Base-by-base conservation (phyloP, 2,797 vertebrate species). In the Agapornis canus region DNA sequence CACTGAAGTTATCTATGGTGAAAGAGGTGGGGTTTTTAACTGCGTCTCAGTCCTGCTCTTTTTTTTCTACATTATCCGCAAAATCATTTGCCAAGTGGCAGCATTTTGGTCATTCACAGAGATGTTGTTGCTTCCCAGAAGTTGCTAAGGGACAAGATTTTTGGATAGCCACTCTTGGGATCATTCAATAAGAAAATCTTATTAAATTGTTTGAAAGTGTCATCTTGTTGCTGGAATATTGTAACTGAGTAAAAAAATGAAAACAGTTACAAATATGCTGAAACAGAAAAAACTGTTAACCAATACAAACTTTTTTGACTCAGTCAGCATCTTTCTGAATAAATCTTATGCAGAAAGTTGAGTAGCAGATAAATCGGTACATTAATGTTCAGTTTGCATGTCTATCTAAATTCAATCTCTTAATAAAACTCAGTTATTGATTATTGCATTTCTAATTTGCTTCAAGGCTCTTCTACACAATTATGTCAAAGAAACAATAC, bases 401-500 rank as follows among this genome's bases (percentile, higher is more conserved):
- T 84, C 68, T 86, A 66, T 89, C 82, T 93, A 88, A 89, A 89
- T 84, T 81, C 70, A 73, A 15, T 92, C n/a, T 86, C 66, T 83
- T 86, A 86, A 84, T 84, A 90, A 93, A 95, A 82, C 59, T 82
- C 51, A 20, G 16, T 61, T 93, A 96, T 94, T 86, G 82, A 94
- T 96, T 94, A 59, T 72, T 92, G n/a, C 25, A 39, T 83, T 95
- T 94, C 60, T 90, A 40, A 89, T 95, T 92, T 82, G 32, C 83
- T 82, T 84, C 27, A 47, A 75, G 88, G 56, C 26, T 79, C 52
- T 91, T 92, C 40, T 82, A 52, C 45, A 63, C 23, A 51, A 80
- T 89, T 72, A 47, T 35, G 45, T 19, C 12, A 85, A 89, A 81
- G n/a, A 78, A 90, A 75, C 18, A 91, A 84, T 89, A 77, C 35